Base-by-base conservation (phyloP, 92 coral and sea anemone genomes). In the Ricordea florida region DNA sequence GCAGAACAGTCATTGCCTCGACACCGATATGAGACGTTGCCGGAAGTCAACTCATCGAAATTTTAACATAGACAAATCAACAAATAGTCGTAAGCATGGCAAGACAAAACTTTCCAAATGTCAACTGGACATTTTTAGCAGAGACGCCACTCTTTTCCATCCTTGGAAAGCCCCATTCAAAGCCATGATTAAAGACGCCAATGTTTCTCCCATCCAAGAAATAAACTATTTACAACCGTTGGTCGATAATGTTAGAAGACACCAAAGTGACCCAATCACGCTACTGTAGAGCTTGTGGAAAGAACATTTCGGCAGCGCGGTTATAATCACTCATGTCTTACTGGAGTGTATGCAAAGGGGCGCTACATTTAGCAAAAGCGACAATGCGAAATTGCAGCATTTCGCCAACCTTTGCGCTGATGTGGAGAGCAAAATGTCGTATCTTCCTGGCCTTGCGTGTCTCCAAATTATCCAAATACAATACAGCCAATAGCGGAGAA, bases 361-460 rank as follows among this genome's bases (percentile, higher is more conserved):
- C 0, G 76, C 90, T 11, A 38, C 73, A 2, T 78, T 85, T 20
- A n/a, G 35, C 2, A 81, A 71, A 20, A 41, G 49, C 11, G 90
- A 85, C n/a, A 24, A 60, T 46, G 42, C 10, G 18, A 71, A 68
- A 2, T 26, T 85, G 16, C 81, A 85, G 24, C 50, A 50, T 55
- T 84, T 84, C 42, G 74, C 75, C 6, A 85, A 84, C 56, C 68
- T 85, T 23, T 85, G 90, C 25, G 76, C 55, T 6, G 90, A 85
- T 35, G 66, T 79, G 3, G 62, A 79, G 23, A 69, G 80, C 51
- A 86, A 85, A 52, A 26, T 69, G 27, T 21, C 48, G 2, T 40
- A 68, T 10, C 77, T 85, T 21, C 70, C 82, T 2, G 90, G 86
- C 11, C 81, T 85, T 9, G 35, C 52, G 42, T 85, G 86, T 43